phyloP scores from a whole-genome alignment of 2,797 vertebrate species.

The Kryptolebias ocellatus region DNA sequence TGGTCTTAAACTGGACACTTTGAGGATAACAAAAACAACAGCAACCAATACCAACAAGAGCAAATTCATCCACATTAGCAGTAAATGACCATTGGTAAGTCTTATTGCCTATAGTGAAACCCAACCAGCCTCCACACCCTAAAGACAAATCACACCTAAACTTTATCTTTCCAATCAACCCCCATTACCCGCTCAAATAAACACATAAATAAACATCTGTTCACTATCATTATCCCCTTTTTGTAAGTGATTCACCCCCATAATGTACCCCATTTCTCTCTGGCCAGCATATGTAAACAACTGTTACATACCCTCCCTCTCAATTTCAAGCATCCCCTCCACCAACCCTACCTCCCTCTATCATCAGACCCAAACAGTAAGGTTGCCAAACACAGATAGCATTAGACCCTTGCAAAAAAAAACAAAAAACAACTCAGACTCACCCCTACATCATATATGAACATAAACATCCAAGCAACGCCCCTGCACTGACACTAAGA shows the following conservation, averaged over 20 bases:
- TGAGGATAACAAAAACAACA: slow-evolving; percentile 26
- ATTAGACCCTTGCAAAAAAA: slow-evolving; percentile 18
- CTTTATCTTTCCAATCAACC: slow-evolving; percentile 32
- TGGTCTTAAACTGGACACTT: slow-evolving; percentile 47
- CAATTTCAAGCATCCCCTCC: slow-evolving; percentile 59
- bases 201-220: slow-evolving; percentile 70
- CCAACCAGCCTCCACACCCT: slow-evolving; percentile 26
- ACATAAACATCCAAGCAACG: slow-evolving; percentile 71
- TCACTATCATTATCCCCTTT: slow-evolving; percentile 72
- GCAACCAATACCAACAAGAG: slow-evolving; percentile 18
- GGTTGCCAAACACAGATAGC: slow-evolving; percentile 59
- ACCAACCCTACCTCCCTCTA: slow-evolving; percentile 41
- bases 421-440: slow-evolving; percentile 34
- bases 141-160: slow-evolving; percentile 54
- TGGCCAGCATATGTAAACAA: slow-evolving; percentile 69
- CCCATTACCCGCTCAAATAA: slow-evolving; percentile 33
- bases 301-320: slow-evolving; percentile 45
- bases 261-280: slow-evolving; percentile 71
- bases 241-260: slow-evolving; percentile 62
- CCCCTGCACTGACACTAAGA: slow-evolving; percentile 65
- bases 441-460: slow-evolving; percentile 54
- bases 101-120: not conserved
- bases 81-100: slow-evolving; percentile 2
- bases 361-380: slow-evolving; percentile 60
- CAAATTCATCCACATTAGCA: slow-evolving; percentile 28